Evolutionary conservation across 2,888 invertebrate genomes (phyloP).

Genomic region (Phyto melanocephala): DNA sequence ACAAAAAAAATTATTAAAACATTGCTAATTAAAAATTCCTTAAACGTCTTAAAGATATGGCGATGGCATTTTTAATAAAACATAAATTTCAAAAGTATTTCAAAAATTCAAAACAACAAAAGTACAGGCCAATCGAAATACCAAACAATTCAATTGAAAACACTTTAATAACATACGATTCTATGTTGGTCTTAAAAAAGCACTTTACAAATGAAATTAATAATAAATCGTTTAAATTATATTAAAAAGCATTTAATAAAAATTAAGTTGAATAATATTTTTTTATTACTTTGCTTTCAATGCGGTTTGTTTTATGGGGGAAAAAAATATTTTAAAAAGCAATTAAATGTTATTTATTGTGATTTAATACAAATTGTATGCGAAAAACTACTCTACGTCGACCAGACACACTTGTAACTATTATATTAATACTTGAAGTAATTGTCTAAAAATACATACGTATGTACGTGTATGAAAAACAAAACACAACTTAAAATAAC

Average conservation of each 20-base stretch:
- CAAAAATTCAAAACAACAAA: conserved; percentile 22
- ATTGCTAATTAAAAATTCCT: conserved; percentile 49
- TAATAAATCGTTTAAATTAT: conserved; percentile 43
- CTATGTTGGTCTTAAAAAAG: conserved; percentile 26
- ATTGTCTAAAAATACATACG: no score
- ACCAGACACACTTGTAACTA: neutral
- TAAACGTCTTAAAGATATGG: conserved; percentile 37
- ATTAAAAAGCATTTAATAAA: conserved; percentile 31
- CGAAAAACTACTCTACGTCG: conserved; percentile 29
- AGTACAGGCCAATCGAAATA: neutral
- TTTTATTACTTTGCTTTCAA: conserved; percentile 17
- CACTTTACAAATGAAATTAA: conserved; percentile 20
- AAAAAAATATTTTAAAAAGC: conserved; percentile 25
- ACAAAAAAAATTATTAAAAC: neutral
- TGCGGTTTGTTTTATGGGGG: conserved; percentile 29
- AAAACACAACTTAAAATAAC: neutral
- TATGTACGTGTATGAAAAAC: neutral
- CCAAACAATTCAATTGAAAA: conserved; percentile 3
- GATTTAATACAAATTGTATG: conserved; percentile 60
- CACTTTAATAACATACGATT: neutral
- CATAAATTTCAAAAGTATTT: conserved; percentile 50
- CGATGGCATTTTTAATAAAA: conserved; percentile 41
- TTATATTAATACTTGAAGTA: no score
- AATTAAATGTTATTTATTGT: conserved; percentile 63
- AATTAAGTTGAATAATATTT: conserved; percentile 10